Conservation (phyloP, 2,888 invertebrate species). For the Napeogenes inachia region DNA sequence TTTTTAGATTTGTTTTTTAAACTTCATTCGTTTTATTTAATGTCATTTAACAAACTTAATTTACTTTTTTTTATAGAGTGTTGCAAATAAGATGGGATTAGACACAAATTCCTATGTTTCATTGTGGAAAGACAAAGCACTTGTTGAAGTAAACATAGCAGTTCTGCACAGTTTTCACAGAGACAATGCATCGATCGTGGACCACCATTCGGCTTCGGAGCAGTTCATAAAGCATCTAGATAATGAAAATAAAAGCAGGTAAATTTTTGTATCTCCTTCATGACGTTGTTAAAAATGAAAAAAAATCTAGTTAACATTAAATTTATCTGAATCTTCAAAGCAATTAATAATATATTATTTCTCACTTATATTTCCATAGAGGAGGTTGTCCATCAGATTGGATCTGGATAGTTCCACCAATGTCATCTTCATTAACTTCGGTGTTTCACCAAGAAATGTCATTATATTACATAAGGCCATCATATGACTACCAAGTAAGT, state of each 20-base stretch:
- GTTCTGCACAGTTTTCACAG: conserved; percentile 92
- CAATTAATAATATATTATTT: conserved; percentile 1
- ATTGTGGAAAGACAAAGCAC: conserved; percentile 94
- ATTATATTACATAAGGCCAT: conserved; percentile 90
- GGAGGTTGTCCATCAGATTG: conserved; percentile 92
- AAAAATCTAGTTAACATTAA: too few species aligned
- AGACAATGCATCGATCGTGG: conserved; percentile 92
- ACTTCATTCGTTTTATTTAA: not conserved
- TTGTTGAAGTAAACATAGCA: conserved; percentile 93
- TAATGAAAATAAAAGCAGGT: conserved; percentile 88
- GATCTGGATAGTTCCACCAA: conserved; percentile 88
- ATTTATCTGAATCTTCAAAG: not conserved
- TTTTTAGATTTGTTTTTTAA: not conserved
- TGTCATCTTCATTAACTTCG: conserved; percentile 85
- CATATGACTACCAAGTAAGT: conserved; percentile 92
- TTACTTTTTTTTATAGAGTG: conserved; percentile 46
- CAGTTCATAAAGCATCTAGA: conserved; percentile 97
- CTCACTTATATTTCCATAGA: conserved; percentile 36
- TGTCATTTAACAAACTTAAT: not conserved
- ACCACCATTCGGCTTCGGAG: conserved; percentile 96
- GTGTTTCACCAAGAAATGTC: conserved; percentile 93
- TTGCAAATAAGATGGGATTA: conserved; percentile 90
- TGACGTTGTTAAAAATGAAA: too few species aligned
- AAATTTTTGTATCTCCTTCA: not conserved
- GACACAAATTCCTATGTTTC: conserved; percentile 90